Base-by-base conservation (phyloP, 2,113 vertebrate species). In the Muntiacus reevesi region DNA sequence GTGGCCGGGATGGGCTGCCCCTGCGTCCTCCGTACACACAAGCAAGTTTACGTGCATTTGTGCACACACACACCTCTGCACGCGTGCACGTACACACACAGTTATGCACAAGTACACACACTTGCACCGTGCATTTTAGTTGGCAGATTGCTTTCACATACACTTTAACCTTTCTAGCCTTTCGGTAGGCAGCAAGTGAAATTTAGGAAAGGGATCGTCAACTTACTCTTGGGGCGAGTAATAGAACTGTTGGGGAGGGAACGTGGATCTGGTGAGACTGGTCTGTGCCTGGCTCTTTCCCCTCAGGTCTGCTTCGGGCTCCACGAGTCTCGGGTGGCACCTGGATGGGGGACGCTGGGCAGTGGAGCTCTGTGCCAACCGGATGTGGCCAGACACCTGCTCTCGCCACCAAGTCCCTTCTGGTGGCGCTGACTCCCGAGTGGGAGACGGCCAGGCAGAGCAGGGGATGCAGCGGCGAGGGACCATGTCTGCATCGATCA, bases 341-440 rank as follows among this genome's bases (percentile, higher is more conserved):
- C 23, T 17, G 83, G 28, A 27, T 30, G 45, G 13, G 71, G 17
- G 28, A 3, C 19, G 1, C 50, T 7, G 7, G 12, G 64, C 27
- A 21, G 40, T 47, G 79, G 43, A n/a, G 1, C 64, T 10, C 79
- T 15, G 3, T 40, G 57, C 43, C 57, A 19, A 2, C 23, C 7
- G 0, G 19, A 14, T 16, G 3, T 1, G 6, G 47, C 36, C 33
- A 5, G 62, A 88, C 16, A 9, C 8, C 4, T 54, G 19, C 62
- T 28, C 11, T 82, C 30, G 0, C 19, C 11, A 13, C 50, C 19
- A 23, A 21, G 40, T 27, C 45, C 33, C 57, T 10, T 45, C 25
- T 19, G 0, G 1, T 2, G n/a, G 54, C 13, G 6, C 43, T 3
- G 9, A 13, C 3, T 2, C 3, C 36, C 8, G 45, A 16, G 6